phyloP scores from a whole-genome alignment of 2,113 vertebrate species.

The Mustela nigripes region DNA sequence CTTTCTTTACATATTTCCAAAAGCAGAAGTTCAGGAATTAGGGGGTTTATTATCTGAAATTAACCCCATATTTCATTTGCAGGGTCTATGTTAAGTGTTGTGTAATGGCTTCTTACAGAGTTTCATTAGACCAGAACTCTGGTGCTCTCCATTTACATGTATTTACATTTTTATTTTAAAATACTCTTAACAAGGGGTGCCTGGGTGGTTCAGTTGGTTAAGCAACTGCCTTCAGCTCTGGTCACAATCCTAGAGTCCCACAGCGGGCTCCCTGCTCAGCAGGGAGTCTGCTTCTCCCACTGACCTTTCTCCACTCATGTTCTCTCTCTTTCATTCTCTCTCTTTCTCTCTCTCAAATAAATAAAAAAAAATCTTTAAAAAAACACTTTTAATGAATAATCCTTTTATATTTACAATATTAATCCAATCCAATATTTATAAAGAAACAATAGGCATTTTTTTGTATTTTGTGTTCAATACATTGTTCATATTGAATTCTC shows the following conservation, averaged over 20 bases:
- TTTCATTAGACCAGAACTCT: conserved; percentile 29
- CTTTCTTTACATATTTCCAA: conserved; percentile 46
- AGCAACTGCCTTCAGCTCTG: too few species aligned
- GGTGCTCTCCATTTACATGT: conserved; percentile 35
- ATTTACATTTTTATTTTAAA: conserved; percentile 61
- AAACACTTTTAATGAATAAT: conserved; percentile 57
- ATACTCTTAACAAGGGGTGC: not conserved
- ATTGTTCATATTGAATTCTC: conserved; percentile 63
- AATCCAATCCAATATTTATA: conserved; percentile 61
- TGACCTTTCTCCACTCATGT: too few species aligned
- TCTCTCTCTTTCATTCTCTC: too few species aligned
- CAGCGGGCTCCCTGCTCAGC: too few species aligned
- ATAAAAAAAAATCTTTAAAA: not conserved
- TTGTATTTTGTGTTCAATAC: conserved; percentile 64
- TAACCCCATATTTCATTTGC: conserved; percentile 35
- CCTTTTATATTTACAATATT: conserved; percentile 56
- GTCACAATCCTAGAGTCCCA: too few species aligned
- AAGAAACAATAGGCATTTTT: conserved; percentile 55
- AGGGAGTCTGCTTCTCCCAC: too few species aligned
- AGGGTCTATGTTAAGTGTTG: conserved; percentile 37
- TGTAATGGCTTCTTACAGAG: not conserved
- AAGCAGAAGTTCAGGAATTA: conserved; percentile 20
- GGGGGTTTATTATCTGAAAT: conserved; percentile 28
- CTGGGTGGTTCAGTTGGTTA: too few species aligned
- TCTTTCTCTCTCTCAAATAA: too few species aligned